Base-by-base conservation (phyloP, 2,888 invertebrate genomes). In the Leptura quadrifasciata region DNA sequence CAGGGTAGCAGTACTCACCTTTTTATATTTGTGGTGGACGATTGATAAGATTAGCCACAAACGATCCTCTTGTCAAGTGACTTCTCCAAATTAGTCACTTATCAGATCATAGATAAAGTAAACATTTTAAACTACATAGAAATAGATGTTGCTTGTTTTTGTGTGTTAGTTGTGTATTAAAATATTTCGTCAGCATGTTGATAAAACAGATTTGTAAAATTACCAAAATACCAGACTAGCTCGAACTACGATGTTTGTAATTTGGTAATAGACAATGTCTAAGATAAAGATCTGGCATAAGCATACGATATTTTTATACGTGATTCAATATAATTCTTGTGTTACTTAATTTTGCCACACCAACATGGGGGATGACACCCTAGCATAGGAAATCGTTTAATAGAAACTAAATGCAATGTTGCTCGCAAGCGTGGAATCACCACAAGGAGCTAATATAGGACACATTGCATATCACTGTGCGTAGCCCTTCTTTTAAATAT, bases 21-120 rank as follows among this genome's bases (percentile, higher is more conserved):
- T 68, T 68, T 57, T 68, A 68, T 68, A 68, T 55, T 31, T 65
- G 24, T 24, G 27, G 55, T 24, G 15, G 1, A n/a, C 35, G 55
- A 68, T 55, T 57, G 55, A 68, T 55, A 68, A 68, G 68, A 68
- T 68, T 68, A 52, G 31, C 54, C 27, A 10, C 17, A 68, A 31
- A 68, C 31, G 67, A 5, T 15, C 31, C 12, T 17, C 27, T 17
- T 20, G 57, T 68, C 12, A 18, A 68, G 18, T 20, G 67, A n/a
- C 27, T 68, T 31, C 12, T 68, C 68, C 9, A 12, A 68, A 68
- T 68, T 27, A 55, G 31, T 35, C 18, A 27, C 31, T 68, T 55
- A 68, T 68, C 68, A 12, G 31, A 68, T 68, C 31, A 18, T 17
- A 68, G 60, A 60, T 60, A 55, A 68, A 31, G 55, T 1, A 57